phyloP scores from a whole-genome alignment of 2,888 invertebrate species.

The Eupithecia insigniata region DNA sequence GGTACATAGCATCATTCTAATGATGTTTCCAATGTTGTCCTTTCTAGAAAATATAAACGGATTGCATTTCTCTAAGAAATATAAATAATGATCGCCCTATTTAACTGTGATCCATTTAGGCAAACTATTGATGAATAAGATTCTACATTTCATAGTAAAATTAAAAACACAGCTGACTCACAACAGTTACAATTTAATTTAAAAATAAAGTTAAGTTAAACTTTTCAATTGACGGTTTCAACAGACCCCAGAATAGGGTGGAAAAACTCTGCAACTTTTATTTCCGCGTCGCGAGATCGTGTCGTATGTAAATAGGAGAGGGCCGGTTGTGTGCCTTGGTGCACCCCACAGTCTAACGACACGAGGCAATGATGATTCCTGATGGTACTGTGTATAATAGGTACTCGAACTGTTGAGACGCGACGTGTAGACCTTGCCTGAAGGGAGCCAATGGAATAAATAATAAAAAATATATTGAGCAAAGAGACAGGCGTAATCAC shows the following conservation, averaged over 20 bases:
- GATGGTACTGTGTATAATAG: neutral
- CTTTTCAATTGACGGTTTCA: conserved; percentile 21
- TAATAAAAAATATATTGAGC: neutral
- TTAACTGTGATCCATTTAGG: too few relatives aligned
- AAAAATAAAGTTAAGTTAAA: conserved; percentile 16
- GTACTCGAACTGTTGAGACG: neutral
- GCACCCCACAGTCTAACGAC: conserved; percentile 36
- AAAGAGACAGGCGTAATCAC: neutral
- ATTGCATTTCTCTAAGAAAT: neutral
- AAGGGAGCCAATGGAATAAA: neutral
- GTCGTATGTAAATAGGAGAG: conserved; percentile 44
- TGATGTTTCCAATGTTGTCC: neutral
- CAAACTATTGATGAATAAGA: too few relatives aligned
- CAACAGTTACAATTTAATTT: conserved; percentile 8
- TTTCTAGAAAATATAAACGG: neutral
- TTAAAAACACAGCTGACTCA: neutral
- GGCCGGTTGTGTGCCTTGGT: conserved; percentile 37
- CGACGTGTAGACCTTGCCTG: neutral
- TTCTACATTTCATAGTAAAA: too few relatives aligned
- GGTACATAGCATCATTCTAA: neutral
- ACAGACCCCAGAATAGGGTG: conserved; percentile 21
- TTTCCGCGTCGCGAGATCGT: conserved; percentile 37
- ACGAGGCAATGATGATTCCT: conserved; percentile 10
- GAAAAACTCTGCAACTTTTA: conserved; percentile 30
- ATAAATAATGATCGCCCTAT: neutral